A percentile compares a stretch with the other conserved stretches of the same genome.
These are phyloP conservation scores for Eilema griseolum DNA, from an alignment of 2,888 invertebrate genomes.

Conservation along the genomic window DNA sequence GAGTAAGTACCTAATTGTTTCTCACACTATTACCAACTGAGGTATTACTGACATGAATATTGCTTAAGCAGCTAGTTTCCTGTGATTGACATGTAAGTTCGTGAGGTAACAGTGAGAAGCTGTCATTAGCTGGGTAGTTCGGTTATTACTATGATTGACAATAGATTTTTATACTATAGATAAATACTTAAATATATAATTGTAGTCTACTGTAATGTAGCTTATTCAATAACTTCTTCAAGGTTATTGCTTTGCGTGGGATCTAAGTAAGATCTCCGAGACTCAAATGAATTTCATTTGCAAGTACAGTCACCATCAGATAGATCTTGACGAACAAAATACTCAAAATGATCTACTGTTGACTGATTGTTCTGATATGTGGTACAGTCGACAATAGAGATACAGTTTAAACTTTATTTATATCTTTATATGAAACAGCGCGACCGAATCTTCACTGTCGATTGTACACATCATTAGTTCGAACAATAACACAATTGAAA, in stretches of 20 bases:
- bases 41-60: background rate
- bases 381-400: too few species aligned
- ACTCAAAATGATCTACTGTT: too few species aligned
- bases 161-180: background rate
- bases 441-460: too few species aligned
- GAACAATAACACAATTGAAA: too few species aligned
- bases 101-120: background rate
- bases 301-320: too few species aligned
- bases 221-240: background rate
- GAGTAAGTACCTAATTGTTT: background rate
- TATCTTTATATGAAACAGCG: too few species aligned
- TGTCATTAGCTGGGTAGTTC: background rate
- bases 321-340: too few species aligned
- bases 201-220: background rate
- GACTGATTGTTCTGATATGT: too few species aligned
- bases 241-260: background rate
- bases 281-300: too few species aligned
- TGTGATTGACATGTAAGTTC: constrained; percentile 1
- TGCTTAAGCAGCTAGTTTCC: constrained; percentile 5
- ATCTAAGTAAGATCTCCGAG: too few species aligned
- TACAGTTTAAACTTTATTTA: too few species aligned
- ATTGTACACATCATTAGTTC: too few species aligned
- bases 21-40: constrained; percentile 9
- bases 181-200: background rate
- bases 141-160: background rate